phyloP scores from a whole-genome alignment of 2,888 invertebrate species.

The Pseudanteris insignis region DNA sequence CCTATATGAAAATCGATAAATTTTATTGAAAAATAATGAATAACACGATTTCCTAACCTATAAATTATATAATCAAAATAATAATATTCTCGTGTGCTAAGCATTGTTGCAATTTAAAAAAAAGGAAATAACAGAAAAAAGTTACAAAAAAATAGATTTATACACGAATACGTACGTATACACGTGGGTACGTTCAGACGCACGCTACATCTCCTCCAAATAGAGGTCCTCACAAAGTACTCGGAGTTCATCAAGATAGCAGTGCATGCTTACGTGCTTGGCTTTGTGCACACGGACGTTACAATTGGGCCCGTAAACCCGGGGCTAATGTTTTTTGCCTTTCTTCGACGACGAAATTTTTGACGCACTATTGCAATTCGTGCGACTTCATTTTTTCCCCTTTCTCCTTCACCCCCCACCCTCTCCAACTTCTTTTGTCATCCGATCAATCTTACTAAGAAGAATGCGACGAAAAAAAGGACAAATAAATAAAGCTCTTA shows the following conservation, averaged over 20 bases:
- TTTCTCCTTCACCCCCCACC: too few relatives aligned
- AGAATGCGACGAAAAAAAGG: too few relatives aligned
- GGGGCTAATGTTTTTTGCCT: constrained; percentile 34
- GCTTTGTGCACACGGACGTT: constrained; percentile 38
- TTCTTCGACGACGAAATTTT: constrained; percentile 16
- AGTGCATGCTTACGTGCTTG: constrained; percentile 40
- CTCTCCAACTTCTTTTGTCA: too few relatives aligned
- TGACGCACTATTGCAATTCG: constrained; percentile 17
- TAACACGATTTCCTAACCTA: too few relatives aligned
- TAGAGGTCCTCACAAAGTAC: constrained; percentile 57
- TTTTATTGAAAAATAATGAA: too few relatives aligned
- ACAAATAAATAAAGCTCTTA: too few relatives aligned
- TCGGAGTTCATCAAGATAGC: constrained; percentile 63
- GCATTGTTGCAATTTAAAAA: background rate
- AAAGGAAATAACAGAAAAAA: background rate
- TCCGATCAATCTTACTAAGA: too few relatives aligned
- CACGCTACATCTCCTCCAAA: constrained; percentile 54
- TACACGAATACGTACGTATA: constrained; percentile 2
- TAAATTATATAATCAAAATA: too few relatives aligned
- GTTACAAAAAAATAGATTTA: too few relatives aligned
- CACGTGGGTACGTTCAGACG: constrained; percentile 19
- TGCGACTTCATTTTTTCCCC: constrained; percentile 9
- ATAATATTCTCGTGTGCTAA: too few relatives aligned
- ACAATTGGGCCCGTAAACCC: constrained; percentile 38
- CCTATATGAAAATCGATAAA: too few relatives aligned